Percentiles rank a stretch among this genome's conserved stretches.
Evolutionary conservation across 2,888 invertebrate species (phyloP).

Genomic region (Rapana venosa): DNA sequence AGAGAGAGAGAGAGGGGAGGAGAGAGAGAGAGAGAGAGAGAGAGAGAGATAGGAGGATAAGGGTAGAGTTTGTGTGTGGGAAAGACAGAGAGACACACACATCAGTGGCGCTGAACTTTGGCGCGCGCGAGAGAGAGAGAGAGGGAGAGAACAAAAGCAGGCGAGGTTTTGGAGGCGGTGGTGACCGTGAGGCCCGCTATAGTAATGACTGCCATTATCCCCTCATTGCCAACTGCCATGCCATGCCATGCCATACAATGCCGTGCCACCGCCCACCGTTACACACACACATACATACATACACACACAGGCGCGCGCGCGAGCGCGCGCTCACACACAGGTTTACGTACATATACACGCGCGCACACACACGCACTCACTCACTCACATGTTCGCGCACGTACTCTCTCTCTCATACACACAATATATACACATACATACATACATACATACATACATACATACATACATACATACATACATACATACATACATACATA

Average conservation of each 20-base stretch:
- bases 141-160: neutral
- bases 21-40: neutral
- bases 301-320: neutral
- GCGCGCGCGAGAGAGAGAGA: too few relatives aligned
- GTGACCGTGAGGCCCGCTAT: neutral
- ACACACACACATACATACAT: neutral
- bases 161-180: neutral
- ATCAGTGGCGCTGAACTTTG: neutral
- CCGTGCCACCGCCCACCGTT: too few relatives aligned
- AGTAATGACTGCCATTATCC: neutral
- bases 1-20: neutral
- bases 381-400: too few relatives aligned
- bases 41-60: neutral
- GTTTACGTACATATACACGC: neutral
- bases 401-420: too few relatives aligned
- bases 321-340: neutral
- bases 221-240: too few relatives aligned
- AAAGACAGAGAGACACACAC: conserved; percentile 5
- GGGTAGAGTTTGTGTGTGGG: neutral
- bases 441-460: too few relatives aligned
- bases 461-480: neutral
- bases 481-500: neutral
- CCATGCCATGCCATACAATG: too few relatives aligned
- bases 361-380: neutral
- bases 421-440: too few relatives aligned